phyloP scores from a whole-genome alignment of 2,888 invertebrate genomes.

The Idaea straminata region DNA sequence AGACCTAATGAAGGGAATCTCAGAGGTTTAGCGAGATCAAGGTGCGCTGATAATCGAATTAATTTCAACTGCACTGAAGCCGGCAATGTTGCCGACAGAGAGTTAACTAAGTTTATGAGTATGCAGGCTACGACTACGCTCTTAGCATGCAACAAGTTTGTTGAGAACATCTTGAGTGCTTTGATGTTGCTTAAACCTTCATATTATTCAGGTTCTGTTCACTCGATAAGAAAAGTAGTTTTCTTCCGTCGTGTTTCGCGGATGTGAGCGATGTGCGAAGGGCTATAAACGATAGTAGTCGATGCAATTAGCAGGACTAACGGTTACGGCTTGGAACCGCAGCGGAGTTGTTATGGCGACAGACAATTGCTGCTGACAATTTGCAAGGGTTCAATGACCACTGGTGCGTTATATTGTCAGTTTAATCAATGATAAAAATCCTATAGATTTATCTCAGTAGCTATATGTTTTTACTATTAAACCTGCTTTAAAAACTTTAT shows the following conservation, averaged over 20 bases:
- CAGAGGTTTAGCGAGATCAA: conserved; percentile 65
- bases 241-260: conserved; percentile 14
- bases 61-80: conserved; percentile 69
- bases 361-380: conserved; percentile 65
- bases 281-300: conserved; percentile 54
- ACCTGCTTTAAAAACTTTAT: background rate
- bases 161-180: conserved; percentile 72
- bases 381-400: conserved; percentile 63
- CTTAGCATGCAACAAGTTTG: conserved; percentile 75
- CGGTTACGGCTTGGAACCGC: conserved; percentile 49
- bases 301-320: conserved; percentile 59
- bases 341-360: conserved; percentile 52
- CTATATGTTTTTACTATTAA: background rate
- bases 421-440: background rate
- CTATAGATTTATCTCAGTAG: background rate
- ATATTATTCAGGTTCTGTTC: background rate
- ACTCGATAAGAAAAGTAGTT: background rate
- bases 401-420: background rate
- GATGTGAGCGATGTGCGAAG: conserved; percentile 33
- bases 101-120: conserved; percentile 77
- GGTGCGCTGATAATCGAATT: conserved; percentile 78
- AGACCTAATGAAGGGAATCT: conserved; percentile 62
- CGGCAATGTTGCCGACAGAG: conserved; percentile 66
- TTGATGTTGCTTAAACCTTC: conserved; percentile 65
- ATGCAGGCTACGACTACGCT: conserved; percentile 61